Conservation (phyloP, 30 jellyfish, hydroid and myxozoan genomes). For the Aurelia coerulea region DNA sequence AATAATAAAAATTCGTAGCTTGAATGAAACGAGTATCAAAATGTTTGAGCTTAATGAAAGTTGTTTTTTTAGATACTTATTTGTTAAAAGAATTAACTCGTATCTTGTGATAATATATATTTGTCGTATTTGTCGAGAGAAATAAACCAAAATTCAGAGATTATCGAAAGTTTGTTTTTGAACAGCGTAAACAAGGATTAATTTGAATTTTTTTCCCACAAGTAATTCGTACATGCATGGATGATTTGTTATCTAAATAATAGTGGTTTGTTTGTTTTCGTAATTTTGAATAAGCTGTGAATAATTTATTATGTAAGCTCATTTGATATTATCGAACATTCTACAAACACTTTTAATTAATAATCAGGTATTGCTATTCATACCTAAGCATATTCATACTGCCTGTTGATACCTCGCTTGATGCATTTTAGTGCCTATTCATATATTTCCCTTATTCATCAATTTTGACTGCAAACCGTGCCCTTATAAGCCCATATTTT, state of each 20-base stretch:
- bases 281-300: constrained; percentile 4
- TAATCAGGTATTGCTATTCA: constrained; percentile 20
- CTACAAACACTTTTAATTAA: constrained; percentile 50
- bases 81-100: no score
- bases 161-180: neutral
- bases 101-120: no score
- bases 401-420: neutral
- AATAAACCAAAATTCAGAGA: neutral
- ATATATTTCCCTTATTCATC: no score
- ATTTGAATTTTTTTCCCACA: constrained; percentile 16
- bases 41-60: no score
- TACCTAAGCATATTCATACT: neutral
- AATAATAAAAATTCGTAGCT: no score
- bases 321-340: neutral
- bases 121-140: neutral
- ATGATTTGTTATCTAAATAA: neutral
- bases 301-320: constrained; percentile 24
- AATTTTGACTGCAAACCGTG: no score
- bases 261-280: constrained; percentile 32
- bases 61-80: no score
- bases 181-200: neutral
- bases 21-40: no score
- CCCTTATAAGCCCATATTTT: no score
- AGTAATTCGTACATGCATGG: constrained; percentile 19
- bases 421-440: neutral